phyloP scores from a whole-genome alignment of 2,888 invertebrate species.

The Drosophila mimetica region DNA sequence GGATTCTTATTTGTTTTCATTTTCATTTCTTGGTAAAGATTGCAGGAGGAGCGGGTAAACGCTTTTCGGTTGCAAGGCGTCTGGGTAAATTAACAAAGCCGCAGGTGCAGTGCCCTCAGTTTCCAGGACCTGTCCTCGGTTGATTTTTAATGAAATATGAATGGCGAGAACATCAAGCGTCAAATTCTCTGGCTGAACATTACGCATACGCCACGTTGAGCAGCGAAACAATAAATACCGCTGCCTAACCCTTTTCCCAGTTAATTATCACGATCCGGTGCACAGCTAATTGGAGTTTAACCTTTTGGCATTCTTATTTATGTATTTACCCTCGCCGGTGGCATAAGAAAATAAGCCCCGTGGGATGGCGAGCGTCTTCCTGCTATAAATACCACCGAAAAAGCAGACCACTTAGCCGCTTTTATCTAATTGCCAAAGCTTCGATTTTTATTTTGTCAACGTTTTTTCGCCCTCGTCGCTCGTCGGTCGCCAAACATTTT shows the following conservation, averaged over 20 bases:
- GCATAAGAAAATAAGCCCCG: slow-evolving; percentile 25
- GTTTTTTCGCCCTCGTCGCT: slow-evolving; percentile 3
- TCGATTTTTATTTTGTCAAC: slow-evolving; percentile 39
- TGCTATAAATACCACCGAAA: slow-evolving; percentile 27
- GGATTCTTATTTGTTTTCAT: slow-evolving; percentile 46
- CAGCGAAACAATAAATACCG: slow-evolving; percentile 42
- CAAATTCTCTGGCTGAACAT: slow-evolving; percentile 47
- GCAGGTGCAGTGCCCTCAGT: slow-evolving; percentile 48
- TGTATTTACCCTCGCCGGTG: slow-evolving; percentile 15
- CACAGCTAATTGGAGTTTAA: slow-evolving; percentile 65
- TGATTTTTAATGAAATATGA: slow-evolving; percentile 71
- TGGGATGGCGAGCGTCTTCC: slow-evolving; percentile 16
- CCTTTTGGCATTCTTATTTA: slow-evolving; percentile 29
- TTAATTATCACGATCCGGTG: slow-evolving; percentile 65
- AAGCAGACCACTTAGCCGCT: slow-evolving; percentile 27
- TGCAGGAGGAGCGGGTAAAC: slow-evolving; percentile 5
- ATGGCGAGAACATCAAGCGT: slow-evolving; percentile 50
- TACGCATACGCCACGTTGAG: slow-evolving; percentile 71
- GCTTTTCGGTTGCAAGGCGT: slow-evolving; percentile 57
- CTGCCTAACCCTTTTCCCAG: slow-evolving; percentile 37
- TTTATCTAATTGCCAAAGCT: slow-evolving; percentile 37
- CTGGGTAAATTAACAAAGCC: slow-evolving; percentile 74
- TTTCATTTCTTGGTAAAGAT: slow-evolving; percentile 37
- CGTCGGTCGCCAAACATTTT: slow-evolving; percentile 28
- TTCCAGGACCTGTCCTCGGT: slow-evolving; percentile 9